Base-by-base conservation (phyloP, 1,140 invertebrate genomes). In the Wiebesia pumilae region DNA sequence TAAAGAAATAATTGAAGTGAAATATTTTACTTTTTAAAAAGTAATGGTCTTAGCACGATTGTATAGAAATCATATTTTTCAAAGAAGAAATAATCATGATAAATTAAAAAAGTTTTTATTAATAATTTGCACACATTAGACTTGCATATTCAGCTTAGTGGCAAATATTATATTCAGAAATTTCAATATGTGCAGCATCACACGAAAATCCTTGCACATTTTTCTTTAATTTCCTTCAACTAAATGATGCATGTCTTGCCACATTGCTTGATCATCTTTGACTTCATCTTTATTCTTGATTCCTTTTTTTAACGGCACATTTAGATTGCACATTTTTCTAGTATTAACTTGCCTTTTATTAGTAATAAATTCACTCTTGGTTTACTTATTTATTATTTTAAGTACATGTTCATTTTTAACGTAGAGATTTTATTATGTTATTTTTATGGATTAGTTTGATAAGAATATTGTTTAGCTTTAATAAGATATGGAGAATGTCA, bases 231-330 rank as follows among this genome's bases (percentile, higher is more conserved):
- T 81, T 84, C 30, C 47, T 81, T 84, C 77, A 24, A 80, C 77
- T 80, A 87, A 84, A 87, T 69, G 83, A 69, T 90, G 90, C 89
- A 91, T 91, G 90, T 83, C 82, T 88, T 87, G 89, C 90, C 88
- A 90, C 62, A 81, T 89, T 89, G 87, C 88, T 88, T 90, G 87
- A 89, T 86, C 89, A 90, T 88, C 88, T 90, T 90, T 35, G 83
- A 89, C 83, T 80, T 88, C 78, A 67, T 67, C 69, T 83, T 87
- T 80, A 83, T 87, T 84, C 75, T 88, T 84, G 69, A 58, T 82
- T 87, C 80, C 69, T 86, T 83, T 71, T n/a, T 87, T 87, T 87
- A 79, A 87, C 83, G 54, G 88, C 87, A 90, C 87, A 89, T 80
- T 81, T 84, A 84, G 77, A 84, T 81, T 75, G 82, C 86, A 87